A percentile compares a stretch with the other conserved stretches of the same genome.
phyloP scores from a whole-genome alignment of 2,888 invertebrate species.

The Chesias legatella region DNA sequence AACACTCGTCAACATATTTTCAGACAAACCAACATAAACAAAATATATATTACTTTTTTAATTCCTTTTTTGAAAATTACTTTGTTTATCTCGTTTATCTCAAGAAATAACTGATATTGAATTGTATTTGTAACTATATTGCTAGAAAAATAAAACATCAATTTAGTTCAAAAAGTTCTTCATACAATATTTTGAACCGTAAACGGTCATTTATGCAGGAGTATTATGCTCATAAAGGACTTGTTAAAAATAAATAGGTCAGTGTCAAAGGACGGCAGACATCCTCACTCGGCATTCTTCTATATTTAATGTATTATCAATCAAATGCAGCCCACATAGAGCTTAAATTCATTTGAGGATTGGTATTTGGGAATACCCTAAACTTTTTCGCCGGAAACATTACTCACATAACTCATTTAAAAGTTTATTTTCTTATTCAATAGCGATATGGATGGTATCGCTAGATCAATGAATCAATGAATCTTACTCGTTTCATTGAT shows the following conservation, averaged over 20 bases:
- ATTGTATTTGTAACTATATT: too few relatives aligned
- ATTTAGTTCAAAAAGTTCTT: too few relatives aligned
- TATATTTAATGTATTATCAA: conserved; percentile 45
- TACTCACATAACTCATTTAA: conserved; percentile 24
- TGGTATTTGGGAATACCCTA: conserved; percentile 11
- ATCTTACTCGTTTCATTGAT: conserved; percentile 11
- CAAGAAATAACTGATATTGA: too few relatives aligned
- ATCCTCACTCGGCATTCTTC: conserved; percentile 44
- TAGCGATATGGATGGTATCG: conserved; percentile 1
- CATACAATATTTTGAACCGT: too few relatives aligned
- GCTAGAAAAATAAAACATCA: too few relatives aligned
- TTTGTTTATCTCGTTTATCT: too few relatives aligned
- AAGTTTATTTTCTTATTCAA: conserved; percentile 19
- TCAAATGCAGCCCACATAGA: conserved; percentile 49
- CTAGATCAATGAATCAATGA: conserved; percentile 1
- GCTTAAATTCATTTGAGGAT: conserved; percentile 41
- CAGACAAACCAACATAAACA: too few relatives aligned
- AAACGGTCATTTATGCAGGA: too few relatives aligned
- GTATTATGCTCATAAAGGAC: conserved; percentile 29
- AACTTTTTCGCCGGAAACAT: conserved; percentile 22
- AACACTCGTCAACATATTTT: too few relatives aligned
- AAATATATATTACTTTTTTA: too few relatives aligned
- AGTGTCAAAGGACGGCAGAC: conserved; percentile 65
- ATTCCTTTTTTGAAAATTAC: too few relatives aligned
- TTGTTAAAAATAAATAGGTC: conserved; percentile 66